These are phyloP conservation scores for Spodoptera litura DNA, from an alignment of 1,140 invertebrate species.

Conservation along the genomic window DNA sequence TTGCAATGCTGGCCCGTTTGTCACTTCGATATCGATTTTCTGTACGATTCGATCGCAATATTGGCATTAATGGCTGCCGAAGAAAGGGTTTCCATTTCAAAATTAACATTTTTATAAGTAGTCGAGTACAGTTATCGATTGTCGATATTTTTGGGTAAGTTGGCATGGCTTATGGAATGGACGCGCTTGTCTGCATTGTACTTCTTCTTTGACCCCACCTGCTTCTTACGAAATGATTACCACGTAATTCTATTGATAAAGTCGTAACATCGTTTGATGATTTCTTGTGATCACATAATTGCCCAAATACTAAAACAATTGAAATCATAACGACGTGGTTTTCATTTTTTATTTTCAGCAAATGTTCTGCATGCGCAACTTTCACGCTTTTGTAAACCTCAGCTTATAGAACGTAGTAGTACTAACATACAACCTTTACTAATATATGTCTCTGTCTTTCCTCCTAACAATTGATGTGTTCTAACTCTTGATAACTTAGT, in stretches of 20 bases:
- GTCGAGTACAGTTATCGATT: slow-evolving; percentile 84
- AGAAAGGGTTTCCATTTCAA: slow-evolving; percentile 80
- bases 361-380: slow-evolving; percentile 27
- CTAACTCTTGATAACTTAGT: slow-evolving; percentile 28
- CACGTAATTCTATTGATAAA: slow-evolving; percentile 42
- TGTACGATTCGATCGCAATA: slow-evolving; percentile 60
- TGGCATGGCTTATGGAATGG: slow-evolving; percentile 76
- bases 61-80: slow-evolving; percentile 84
- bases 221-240: slow-evolving; percentile 66
- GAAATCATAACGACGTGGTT: slow-evolving; percentile 2
- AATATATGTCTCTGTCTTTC: slow-evolving; percentile 24
- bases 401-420: slow-evolving; percentile 20
- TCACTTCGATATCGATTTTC: slow-evolving; percentile 82
- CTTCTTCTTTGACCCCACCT: slow-evolving; percentile 57
- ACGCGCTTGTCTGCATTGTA: slow-evolving; percentile 56
- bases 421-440: slow-evolving; percentile 16
- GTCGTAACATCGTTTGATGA: too few relatives aligned
- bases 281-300: too few relatives aligned
- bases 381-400: slow-evolving; percentile 42
- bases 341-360: slow-evolving; percentile 40
- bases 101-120: slow-evolving; percentile 73
- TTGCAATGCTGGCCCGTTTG: slow-evolving; percentile 79
- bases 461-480: slow-evolving; percentile 20
- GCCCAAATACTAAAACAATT: not conserved
- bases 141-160: slow-evolving; percentile 83